These are phyloP conservation scores for Clarias batrachus DNA, from an alignment of 2,113 vertebrate species.

Conservation along the genomic window DNA sequence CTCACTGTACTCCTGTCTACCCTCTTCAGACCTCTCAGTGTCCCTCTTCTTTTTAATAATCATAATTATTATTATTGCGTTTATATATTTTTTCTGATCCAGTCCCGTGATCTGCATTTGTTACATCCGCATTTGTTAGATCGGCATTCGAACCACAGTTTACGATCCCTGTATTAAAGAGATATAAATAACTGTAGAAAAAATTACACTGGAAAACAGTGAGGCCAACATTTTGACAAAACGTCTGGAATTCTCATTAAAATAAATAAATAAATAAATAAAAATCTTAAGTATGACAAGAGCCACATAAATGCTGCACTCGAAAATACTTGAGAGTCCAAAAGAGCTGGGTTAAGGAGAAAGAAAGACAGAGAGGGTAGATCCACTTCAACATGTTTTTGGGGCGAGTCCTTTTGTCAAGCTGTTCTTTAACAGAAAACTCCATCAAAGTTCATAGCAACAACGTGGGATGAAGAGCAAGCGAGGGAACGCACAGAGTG, in stretches of 20 bases:
- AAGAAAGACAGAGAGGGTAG: neutral
- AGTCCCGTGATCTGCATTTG: neutral
- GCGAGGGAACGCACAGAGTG: neutral
- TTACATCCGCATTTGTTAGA: too few relatives aligned
- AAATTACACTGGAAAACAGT: neutral
- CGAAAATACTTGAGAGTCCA: neutral
- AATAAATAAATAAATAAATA: neutral
- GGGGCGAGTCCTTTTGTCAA: slow-evolving; percentile 8
- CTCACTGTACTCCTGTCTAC: too few relatives aligned
- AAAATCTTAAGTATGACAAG: neutral
- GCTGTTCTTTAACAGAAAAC: slow-evolving; percentile 26
- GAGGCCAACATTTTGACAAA: neutral
- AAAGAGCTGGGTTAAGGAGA: neutral
- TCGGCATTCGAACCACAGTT: neutral
- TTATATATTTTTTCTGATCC: neutral
- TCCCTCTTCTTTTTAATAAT: too few relatives aligned
- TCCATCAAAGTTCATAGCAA: slow-evolving; percentile 17
- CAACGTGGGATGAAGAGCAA: slow-evolving; percentile 17
- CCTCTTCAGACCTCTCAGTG: too few relatives aligned
- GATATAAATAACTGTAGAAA: neutral
- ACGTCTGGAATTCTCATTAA: neutral
- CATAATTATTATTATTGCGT: neutral
- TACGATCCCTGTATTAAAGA: neutral
- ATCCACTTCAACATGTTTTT: slow-evolving; percentile 20
- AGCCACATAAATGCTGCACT: slow-evolving; percentile 3